Evolutionary conservation across 2,113 vertebrate species (phyloP).

Genomic region (Melospiza melodia): DNA sequence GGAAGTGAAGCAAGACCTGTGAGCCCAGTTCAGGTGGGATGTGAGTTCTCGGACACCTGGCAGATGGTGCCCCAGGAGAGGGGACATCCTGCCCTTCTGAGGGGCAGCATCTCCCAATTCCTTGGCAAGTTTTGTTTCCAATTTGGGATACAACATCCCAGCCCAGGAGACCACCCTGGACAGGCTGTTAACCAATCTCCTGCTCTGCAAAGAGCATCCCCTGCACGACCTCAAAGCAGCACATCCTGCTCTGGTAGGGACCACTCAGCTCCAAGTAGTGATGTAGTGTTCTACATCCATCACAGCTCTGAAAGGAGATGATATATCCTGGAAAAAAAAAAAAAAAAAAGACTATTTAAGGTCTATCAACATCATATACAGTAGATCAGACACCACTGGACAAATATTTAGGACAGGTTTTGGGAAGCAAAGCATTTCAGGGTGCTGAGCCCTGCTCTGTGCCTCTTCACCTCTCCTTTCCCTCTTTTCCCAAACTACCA

Average conservation of each 20-base stretch:
- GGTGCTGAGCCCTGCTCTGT: not conserved
- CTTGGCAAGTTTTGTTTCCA: not conserved
- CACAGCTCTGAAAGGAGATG: not conserved
- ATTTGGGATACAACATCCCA: not conserved
- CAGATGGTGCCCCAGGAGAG: not conserved
- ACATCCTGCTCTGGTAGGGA: not conserved
- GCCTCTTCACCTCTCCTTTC: not conserved
- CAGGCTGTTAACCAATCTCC: not conserved
- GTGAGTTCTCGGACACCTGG: not conserved
- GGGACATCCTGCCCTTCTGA: not conserved
- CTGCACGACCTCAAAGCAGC: not conserved
- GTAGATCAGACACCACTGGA: not conserved
- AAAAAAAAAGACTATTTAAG: not conserved
- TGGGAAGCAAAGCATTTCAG: not conserved
- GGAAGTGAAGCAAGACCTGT: not conserved
- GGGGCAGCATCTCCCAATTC: not conserved
- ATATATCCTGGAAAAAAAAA: not conserved
- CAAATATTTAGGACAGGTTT: not conserved
- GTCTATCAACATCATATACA: not conserved
- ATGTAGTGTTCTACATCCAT: not conserved
- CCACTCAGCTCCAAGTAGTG: not conserved
- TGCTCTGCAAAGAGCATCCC: not conserved
- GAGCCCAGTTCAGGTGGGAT: not conserved
- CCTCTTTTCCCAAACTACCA: not conserved
- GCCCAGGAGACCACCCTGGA: not conserved